These are phyloP conservation scores for Hydrocynus forskahlii DNA, from an alignment of 2,797 vertebrate genomes.

Conservation along the genomic window DNA sequence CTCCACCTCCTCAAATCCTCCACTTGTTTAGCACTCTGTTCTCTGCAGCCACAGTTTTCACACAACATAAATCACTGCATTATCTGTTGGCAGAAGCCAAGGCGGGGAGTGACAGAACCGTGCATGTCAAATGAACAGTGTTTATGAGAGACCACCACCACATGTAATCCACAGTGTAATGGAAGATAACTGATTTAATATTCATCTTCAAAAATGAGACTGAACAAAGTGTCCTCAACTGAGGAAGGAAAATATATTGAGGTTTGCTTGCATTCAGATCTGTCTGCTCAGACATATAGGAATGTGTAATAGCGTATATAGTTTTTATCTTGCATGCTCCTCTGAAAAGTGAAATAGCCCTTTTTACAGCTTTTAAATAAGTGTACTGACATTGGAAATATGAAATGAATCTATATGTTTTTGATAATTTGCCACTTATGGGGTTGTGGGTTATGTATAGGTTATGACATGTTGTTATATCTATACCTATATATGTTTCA, in stretches of 20 bases:
- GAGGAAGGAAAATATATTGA: neutral
- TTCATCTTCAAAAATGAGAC: neutral
- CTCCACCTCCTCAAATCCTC: constrained; percentile 60
- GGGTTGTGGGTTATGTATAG: no score
- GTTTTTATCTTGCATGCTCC: no score
- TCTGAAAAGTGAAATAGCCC: no score
- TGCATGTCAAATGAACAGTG: constrained; percentile 68
- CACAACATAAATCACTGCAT: constrained; percentile 75
- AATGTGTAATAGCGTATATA: no score
- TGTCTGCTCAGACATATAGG: neutral
- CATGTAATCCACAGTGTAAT: constrained; percentile 69
- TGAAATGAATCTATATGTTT: no score
- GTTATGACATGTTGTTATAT: no score
- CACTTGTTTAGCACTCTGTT: constrained; percentile 68
- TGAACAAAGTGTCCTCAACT: no score
- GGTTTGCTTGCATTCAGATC: neutral
- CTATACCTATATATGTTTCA: no score
- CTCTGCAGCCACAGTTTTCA: constrained; percentile 67
- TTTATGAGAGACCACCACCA: constrained; percentile 65
- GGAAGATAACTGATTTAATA: constrained; percentile 52
- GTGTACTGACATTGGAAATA: no score
- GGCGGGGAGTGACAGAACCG: constrained; percentile 53
- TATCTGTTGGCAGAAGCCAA: constrained; percentile 70
- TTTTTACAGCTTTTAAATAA: no score
- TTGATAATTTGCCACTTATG: no score